phyloP scores from a whole-genome alignment of 1,140 invertebrate genomes.

The Homalodisca vitripennis region DNA sequence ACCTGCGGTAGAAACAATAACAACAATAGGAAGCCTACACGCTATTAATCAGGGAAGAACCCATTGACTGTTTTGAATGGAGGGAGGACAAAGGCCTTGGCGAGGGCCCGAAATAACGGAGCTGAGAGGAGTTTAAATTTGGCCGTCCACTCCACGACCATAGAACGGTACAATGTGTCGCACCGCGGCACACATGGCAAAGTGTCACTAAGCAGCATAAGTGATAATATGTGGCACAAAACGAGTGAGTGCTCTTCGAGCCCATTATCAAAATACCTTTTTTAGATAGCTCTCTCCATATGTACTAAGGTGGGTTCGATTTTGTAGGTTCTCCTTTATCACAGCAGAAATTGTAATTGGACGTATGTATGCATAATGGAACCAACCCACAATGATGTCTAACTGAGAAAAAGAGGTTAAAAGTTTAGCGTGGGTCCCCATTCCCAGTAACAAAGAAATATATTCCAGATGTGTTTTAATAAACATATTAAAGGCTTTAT shows the following conservation, averaged over 20 bases:
- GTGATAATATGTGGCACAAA: not conserved
- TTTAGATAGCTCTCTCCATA: not conserved
- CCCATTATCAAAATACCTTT: not conserved
- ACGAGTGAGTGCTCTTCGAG: not conserved
- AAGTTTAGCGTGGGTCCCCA: too few species aligned
- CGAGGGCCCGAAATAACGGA: not conserved
- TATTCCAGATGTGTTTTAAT: too few species aligned
- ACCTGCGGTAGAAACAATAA: not conserved
- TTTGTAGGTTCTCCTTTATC: not conserved
- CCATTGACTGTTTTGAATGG: conserved; percentile 1
- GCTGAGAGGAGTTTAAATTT: conserved; percentile 6
- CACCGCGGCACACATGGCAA: not conserved
- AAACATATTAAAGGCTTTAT: too few species aligned
- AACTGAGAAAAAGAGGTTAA: too few species aligned
- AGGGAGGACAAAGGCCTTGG: conserved; percentile 5
- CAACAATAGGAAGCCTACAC: not conserved
- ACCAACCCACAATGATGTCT: too few species aligned
- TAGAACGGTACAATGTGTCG: not conserved
- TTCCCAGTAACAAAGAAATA: too few species aligned
- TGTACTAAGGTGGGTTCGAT: not conserved
- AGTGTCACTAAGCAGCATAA: not conserved
- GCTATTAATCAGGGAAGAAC: not conserved
- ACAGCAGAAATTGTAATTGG: too few species aligned
- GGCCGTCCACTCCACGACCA: conserved; percentile 1
- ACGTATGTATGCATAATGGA: too few species aligned